Base-by-base conservation (phyloP, 2,888 invertebrate genomes). In the Cerastis leucographa region DNA sequence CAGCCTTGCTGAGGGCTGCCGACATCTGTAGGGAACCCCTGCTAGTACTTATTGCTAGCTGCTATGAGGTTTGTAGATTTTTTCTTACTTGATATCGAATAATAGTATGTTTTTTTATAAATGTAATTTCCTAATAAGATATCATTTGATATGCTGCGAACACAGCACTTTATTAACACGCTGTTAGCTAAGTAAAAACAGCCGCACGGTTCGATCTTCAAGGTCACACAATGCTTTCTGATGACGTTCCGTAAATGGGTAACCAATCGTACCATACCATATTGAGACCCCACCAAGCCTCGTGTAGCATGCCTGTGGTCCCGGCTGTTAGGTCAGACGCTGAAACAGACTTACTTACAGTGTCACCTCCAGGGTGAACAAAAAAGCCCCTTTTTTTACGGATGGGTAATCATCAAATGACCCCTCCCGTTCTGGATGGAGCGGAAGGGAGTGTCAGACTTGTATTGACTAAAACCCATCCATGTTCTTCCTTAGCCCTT, bases 11-110 rank as follows among this genome's bases (percentile, higher is more conserved):
- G 25, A 96, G 97, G 22, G 97, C 97, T 9, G 97, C 97, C 1
- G 96, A 97, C 54, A 87, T 94, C 59, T 97, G 97, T 79, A 94
- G 97, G 46, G 97, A 97, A 85, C 98, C 98, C 0, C 90, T 98
- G 74, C 94, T 98, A 14, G 97, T 97, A 19, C 96, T 98, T 78
- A 95, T 98, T 62, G 98, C 98, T 22, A 97, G 97, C 78, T 97
- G 97, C 90, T 98, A 98, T 90, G 98, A 98, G 97, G 98, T 97
- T 89, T 54, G 76, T 83, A 42, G 1, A 35, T 42, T 46, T 40
- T 12, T n/a, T 9, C 1, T 73, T 62, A n/a, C 7, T 59, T 61
- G 19, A 61, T 19, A 61, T 11, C 19, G 35, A 0, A 35, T 19
- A 61, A 61, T 14, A 22, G 6, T 35, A 8, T 59, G 14, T 61